phyloP scores from a whole-genome alignment of 2,113 vertebrate species.

The Myiopsitta monachus region DNA sequence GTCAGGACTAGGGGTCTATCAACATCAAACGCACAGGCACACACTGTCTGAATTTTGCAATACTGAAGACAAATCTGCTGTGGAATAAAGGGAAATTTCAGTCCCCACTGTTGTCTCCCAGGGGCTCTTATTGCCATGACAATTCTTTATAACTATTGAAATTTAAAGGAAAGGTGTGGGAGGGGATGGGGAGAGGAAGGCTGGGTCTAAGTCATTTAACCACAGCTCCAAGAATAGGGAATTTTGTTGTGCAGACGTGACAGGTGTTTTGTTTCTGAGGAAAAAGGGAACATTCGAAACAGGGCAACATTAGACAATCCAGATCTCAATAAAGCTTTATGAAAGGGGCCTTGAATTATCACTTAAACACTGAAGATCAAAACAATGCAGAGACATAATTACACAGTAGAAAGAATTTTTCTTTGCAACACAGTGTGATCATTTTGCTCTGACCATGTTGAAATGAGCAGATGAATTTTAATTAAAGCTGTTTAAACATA shows the following conservation, averaged over 20 bases:
- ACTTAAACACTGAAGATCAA: not conserved
- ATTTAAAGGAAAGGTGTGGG: slow-evolving; percentile 38
- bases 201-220: not conserved
- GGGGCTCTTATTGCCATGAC: not conserved
- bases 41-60: not conserved
- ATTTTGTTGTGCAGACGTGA: slow-evolving; percentile 20
- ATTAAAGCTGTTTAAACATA: not conserved
- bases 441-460: not conserved
- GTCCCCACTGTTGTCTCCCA: not conserved
- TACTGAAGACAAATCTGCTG: not conserved
- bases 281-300: not conserved
- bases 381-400: not conserved
- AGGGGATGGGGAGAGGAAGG: not conserved
- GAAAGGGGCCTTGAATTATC: not conserved
- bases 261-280: not conserved
- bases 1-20: not conserved
- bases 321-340: not conserved
- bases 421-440: not conserved
- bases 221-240: slow-evolving; percentile 43
- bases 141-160: not conserved
- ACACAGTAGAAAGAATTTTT: not conserved
- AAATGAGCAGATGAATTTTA: not conserved
- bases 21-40: fast-evolving
- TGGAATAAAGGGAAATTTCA: not conserved
- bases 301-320: not conserved